Percentiles rank a stretch among this genome's conserved stretches.
Conservation (phyloP, 2,888 invertebrate genomes). For the Cepaea hortensis region DNA sequence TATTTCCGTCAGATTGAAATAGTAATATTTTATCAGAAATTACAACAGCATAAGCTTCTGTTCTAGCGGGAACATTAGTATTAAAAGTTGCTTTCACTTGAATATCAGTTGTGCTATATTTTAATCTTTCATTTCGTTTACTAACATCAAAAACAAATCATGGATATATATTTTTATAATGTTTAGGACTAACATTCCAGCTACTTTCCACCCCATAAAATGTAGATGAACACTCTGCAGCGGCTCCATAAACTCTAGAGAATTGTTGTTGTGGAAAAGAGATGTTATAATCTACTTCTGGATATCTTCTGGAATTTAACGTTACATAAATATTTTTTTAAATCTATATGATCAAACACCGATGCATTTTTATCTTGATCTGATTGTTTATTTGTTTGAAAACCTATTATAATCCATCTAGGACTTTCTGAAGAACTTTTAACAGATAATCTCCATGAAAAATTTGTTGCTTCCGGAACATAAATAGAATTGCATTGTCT, state of each 20-base stretch:
- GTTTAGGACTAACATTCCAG: background rate
- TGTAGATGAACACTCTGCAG: background rate
- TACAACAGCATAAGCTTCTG: background rate
- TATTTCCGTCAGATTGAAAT: slow-evolving; percentile 25
- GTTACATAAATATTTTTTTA: slow-evolving; percentile 18
- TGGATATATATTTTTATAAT: slow-evolving; percentile 13
- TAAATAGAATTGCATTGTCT: slow-evolving; percentile 1
- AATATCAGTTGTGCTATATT: slow-evolving; percentile 10
- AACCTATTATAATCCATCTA: slow-evolving; percentile 19
- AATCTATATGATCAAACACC: slow-evolving; percentile 7
- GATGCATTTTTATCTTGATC: slow-evolving; percentile 14
- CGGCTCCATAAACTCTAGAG: background rate
- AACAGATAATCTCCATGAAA: background rate
- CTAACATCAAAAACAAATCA: slow-evolving; percentile 27
- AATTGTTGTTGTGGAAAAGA: background rate
- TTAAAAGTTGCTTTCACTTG: background rate
- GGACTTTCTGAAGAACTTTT: slow-evolving; percentile 16
- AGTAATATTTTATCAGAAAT: slow-evolving; percentile 1
- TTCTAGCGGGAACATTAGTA: slow-evolving; percentile 1
- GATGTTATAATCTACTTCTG: background rate
- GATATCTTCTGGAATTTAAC: slow-evolving; percentile 6
- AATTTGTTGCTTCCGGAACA: background rate
- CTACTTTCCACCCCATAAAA: background rate
- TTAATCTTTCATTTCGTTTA: slow-evolving; percentile 12
- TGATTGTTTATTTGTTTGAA: slow-evolving; percentile 10